Conservation (phyloP, 2,797 vertebrate species). For the Varecia variegata region DNA sequence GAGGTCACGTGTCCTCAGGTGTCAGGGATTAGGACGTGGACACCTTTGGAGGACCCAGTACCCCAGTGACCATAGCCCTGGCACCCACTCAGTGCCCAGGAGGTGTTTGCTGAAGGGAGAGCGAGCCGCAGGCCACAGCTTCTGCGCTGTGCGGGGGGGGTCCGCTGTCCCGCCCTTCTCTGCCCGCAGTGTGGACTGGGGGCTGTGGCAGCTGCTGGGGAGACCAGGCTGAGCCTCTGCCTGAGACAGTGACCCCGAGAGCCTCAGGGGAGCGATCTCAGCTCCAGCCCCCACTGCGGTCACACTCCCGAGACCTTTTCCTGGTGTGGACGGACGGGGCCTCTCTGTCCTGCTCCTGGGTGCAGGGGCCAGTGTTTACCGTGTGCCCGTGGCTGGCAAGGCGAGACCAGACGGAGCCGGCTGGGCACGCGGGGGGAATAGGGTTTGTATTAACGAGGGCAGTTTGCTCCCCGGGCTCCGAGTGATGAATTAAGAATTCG, state of each 20-base stretch:
- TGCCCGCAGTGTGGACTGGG: fast-evolving
- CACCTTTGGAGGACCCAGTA: no score
- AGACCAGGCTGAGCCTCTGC: neutral
- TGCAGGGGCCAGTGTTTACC: neutral
- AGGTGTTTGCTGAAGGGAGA: fast-evolving
- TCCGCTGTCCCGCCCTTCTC: neutral
- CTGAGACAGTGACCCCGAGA: neutral
- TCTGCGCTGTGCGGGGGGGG: fast-evolving
- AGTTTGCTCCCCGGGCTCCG: fast-evolving
- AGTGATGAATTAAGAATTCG: fast-evolving
- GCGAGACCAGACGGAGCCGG: neutral
- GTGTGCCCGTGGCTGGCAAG: neutral
- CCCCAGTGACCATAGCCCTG: neutral
- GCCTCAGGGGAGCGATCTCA: neutral
- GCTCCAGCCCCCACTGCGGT: neutral
- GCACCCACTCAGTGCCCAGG: fast-evolving
- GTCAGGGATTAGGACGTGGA: fast-evolving
- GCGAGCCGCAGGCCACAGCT: fast-evolving
- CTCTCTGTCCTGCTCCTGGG: neutral
- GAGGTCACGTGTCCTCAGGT: neutral
- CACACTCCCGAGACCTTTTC: neutral
- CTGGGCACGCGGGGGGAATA: fast-evolving
- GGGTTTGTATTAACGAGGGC: no score
- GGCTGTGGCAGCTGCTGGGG: neutral
- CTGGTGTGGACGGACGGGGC: neutral